Percentiles rank a stretch among this genome's conserved stretches.
These are phyloP conservation scores for Machimus atricapillus DNA, from an alignment of 2,888 invertebrate species.

Conservation along the genomic window DNA sequence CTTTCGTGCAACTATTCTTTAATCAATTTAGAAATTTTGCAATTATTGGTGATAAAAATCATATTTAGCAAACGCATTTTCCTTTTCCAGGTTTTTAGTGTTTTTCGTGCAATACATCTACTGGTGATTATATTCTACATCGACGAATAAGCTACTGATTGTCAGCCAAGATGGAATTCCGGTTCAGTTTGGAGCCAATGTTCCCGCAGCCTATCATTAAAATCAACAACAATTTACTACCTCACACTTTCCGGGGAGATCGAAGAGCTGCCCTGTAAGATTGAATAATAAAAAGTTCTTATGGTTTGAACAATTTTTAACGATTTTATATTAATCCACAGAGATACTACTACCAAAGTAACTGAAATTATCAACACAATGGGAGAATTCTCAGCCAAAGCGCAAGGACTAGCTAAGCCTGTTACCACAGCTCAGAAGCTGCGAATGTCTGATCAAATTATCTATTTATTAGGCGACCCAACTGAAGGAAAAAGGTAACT, in stretches of 20 bases:
- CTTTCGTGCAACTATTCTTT: neutral
- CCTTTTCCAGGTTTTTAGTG: neutral
- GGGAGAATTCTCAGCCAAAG: slow-evolving; percentile 75
- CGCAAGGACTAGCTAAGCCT: slow-evolving; percentile 76
- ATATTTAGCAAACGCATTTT: neutral
- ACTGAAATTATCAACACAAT: slow-evolving; percentile 72
- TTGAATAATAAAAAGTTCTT: neutral
- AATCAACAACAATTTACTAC: slow-evolving; percentile 64
- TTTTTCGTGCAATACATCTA: neutral
- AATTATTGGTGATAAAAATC: neutral
- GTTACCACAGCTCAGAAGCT: slow-evolving; percentile 77
- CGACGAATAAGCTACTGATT: neutral
- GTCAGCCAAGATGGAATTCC: slow-evolving; percentile 64
- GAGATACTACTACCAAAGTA: slow-evolving; percentile 69
- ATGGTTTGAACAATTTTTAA: neutral
- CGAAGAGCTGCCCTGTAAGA: slow-evolving; percentile 64
- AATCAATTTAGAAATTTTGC: neutral
- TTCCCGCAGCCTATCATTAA: slow-evolving; percentile 65
- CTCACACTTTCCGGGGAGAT: slow-evolving; percentile 65
- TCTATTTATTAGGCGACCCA: slow-evolving; percentile 59
- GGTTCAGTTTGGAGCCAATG: slow-evolving; percentile 65
- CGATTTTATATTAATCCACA: slow-evolving; percentile 52
- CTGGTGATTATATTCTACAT: neutral
- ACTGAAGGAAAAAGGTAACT: slow-evolving; percentile 68
- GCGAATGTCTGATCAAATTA: slow-evolving; percentile 64